A percentile compares a stretch with the other conserved stretches of the same genome.
These are phyloP conservation scores for Strongylocentrotus purpuratus DNA, from an alignment of 35 echinoderm and acorn worm species.

Conservation along the genomic window DNA sequence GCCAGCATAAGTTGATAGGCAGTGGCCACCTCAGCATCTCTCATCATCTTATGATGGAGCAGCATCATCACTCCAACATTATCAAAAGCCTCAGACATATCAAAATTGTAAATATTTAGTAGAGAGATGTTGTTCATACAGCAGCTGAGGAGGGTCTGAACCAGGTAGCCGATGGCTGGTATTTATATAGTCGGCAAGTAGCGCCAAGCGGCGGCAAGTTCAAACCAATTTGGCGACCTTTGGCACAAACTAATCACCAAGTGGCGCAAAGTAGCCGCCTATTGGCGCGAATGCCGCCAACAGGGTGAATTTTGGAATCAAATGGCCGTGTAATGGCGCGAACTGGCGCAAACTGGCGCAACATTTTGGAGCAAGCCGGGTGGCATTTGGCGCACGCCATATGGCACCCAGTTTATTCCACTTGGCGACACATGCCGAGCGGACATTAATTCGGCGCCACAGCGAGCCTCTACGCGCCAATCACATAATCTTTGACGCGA, in stretches of 20 bases:
- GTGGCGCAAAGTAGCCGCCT: slow-evolving; percentile 19
- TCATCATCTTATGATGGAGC: no score
- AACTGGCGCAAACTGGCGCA: slow-evolving; percentile 33
- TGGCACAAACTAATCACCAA: slow-evolving; percentile 36
- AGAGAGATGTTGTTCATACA: slow-evolving; percentile 44
- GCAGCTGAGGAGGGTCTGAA: slow-evolving; percentile 23
- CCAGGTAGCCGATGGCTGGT: slow-evolving; percentile 3
- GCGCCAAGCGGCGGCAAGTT: slow-evolving; percentile 22
- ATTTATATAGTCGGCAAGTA: slow-evolving; percentile 34
- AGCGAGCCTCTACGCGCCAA: slow-evolving; percentile 49
- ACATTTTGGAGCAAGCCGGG: slow-evolving; percentile 31
- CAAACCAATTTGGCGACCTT: slow-evolving; percentile 24
- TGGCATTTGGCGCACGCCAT: slow-evolving; percentile 49
- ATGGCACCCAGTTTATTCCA: slow-evolving; percentile 52
- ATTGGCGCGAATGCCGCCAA: slow-evolving; percentile 8
- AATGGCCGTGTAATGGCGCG: slow-evolving; percentile 47
- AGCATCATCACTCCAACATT: no score
- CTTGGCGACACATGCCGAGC: slow-evolving; percentile 51
- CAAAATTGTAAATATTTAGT: no score
- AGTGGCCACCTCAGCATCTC: slow-evolving; percentile 34
- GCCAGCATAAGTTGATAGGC: slow-evolving; percentile 25
- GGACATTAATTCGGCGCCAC: slow-evolving; percentile 50
- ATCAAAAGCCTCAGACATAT: no score
- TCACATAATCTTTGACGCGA: slow-evolving; percentile 36
- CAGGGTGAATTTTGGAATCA: slow-evolving; percentile 45